Conservation (phyloP, 2,113 vertebrate species). For the Clarias magur region DNA sequence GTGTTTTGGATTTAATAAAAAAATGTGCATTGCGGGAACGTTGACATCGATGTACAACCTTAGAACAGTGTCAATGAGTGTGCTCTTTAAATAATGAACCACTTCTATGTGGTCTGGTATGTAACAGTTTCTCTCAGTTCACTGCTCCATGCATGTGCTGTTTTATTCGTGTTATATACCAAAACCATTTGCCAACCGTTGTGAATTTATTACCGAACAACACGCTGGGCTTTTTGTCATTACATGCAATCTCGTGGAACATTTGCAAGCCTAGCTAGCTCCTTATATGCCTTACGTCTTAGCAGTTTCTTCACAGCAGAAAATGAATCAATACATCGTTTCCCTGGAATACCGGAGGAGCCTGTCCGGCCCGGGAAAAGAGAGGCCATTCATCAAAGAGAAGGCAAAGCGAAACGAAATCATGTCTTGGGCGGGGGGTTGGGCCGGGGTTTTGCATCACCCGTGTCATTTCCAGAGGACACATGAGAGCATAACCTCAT, state of each 20-base stretch:
- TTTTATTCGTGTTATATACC: not conserved
- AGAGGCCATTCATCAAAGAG: slow-evolving; percentile 16
- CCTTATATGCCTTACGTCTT: not conserved
- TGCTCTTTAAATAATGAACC: no score
- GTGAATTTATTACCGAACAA: not conserved
- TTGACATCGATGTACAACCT: no score
- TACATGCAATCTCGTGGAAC: not conserved
- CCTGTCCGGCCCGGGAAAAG: not conserved
- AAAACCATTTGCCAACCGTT: not conserved
- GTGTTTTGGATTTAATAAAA: no score
- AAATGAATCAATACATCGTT: not conserved
- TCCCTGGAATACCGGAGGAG: not conserved
- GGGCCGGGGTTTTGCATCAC: not conserved
- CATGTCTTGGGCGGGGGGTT: not conserved
- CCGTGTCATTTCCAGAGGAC: slow-evolving; percentile 35
- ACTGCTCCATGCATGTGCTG: not conserved
- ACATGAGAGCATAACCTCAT: slow-evolving; percentile 27
- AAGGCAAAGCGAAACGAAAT: slow-evolving; percentile 28
- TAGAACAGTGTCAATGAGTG: no score
- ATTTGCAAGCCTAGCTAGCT: not conserved
- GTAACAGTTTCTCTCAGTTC: not conserved
- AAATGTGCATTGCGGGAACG: no score
- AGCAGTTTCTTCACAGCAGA: not conserved
- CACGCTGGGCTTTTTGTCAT: not conserved
- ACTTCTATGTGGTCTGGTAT: not conserved